phyloP scores from a whole-genome alignment of 2,113 vertebrate genomes.

The Mugil cephalus region DNA sequence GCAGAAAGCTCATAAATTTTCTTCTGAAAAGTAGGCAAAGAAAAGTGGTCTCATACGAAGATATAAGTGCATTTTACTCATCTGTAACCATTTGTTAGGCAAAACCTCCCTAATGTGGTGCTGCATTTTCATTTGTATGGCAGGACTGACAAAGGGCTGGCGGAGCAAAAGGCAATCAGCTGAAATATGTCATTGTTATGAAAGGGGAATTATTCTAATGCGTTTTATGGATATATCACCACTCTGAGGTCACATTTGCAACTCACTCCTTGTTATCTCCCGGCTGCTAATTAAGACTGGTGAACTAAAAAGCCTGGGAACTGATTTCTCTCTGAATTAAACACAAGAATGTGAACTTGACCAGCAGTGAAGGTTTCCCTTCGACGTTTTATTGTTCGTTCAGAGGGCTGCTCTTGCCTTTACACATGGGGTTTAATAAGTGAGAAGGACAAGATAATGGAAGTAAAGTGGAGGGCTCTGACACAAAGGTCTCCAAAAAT shows the following conservation, averaged over 20 bases:
- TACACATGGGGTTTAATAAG: not conserved
- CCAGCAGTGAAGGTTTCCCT: slow-evolving; percentile 13
- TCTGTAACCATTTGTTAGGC: not conserved
- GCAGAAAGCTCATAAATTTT: not conserved
- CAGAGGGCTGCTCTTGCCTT: not conserved
- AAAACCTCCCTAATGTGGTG: slow-evolving; percentile 4
- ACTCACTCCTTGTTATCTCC: slow-evolving; percentile 65
- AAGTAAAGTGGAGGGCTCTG: not conserved
- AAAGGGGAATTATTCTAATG: slow-evolving; percentile 68
- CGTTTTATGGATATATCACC: slow-evolving; percentile 57
- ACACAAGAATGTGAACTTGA: slow-evolving; percentile 30
- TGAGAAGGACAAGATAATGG: not conserved
- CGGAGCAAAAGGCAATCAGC: slow-evolving; percentile 49
- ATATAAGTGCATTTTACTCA: not conserved
- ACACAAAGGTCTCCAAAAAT: not conserved
- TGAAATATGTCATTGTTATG: slow-evolving; percentile 56
- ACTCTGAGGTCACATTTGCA: slow-evolving; percentile 56
- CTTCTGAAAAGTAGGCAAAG: not conserved
- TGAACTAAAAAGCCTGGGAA: slow-evolving; percentile 57
- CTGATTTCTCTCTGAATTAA: slow-evolving; percentile 54
- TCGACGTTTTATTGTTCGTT: not conserved
- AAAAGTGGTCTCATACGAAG: not conserved
- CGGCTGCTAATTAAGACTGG: slow-evolving; percentile 67
- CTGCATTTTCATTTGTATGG: slow-evolving; percentile 20
- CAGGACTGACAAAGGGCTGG: slow-evolving; percentile 50